Conservation (phyloP, 2,797 vertebrate genomes). For the Xiphorhynchus erythropygius region DNA sequence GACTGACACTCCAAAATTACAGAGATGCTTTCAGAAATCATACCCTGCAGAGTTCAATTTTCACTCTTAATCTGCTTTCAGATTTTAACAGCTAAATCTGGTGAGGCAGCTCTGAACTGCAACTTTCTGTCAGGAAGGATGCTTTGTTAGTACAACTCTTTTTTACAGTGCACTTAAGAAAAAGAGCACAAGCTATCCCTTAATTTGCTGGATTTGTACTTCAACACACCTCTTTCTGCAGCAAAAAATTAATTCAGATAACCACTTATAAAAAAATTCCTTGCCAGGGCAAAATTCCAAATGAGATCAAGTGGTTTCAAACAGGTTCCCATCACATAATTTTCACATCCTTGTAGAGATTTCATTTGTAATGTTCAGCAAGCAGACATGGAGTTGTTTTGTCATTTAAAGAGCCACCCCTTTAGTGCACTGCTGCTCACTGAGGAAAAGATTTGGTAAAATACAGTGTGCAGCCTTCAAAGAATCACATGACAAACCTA, state of each 20-base stretch:
- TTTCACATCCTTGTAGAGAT: background rate
- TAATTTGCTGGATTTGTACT: background rate
- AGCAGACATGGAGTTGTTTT: background rate
- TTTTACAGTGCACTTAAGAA: background rate
- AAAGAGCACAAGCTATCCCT: background rate
- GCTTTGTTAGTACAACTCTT: background rate
- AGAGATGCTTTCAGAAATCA: conserved; percentile 49
- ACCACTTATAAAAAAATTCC: background rate
- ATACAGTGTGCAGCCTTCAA: background rate
- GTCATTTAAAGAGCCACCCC: background rate
- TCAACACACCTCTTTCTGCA: background rate
- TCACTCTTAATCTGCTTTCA: conserved; percentile 52
- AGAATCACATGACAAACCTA: background rate
- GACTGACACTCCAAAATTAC: conserved; percentile 21
- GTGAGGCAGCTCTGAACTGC: background rate
- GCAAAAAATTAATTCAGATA: background rate
- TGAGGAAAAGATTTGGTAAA: background rate
- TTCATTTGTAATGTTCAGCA: background rate
- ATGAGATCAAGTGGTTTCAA: background rate
- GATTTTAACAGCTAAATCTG: conserved; percentile 29
- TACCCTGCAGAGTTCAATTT: conserved; percentile 58
- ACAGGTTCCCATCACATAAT: background rate
- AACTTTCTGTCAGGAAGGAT: background rate
- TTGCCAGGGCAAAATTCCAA: background rate
- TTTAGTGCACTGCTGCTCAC: background rate